phyloP scores from a whole-genome alignment of 2,113 vertebrate genomes.

The Plecturocebus donacophilus region DNA sequence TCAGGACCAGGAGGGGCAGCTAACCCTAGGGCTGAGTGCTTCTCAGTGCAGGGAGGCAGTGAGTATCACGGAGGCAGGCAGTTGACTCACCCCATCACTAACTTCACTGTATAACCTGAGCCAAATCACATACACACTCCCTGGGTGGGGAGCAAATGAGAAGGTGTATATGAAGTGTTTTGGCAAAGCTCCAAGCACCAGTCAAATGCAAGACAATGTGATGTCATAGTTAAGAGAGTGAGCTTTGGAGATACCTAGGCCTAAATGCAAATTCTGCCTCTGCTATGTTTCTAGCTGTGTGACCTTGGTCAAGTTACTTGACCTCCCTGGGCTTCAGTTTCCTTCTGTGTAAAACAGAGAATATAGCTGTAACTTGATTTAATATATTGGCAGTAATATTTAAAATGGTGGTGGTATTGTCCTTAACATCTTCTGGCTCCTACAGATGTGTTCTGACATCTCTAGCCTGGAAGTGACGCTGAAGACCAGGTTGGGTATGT shows the following conservation, averaged over 20 bases:
- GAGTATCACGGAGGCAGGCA: not conserved
- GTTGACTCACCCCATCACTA: constrained; percentile 48
- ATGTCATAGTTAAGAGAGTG: not conserved
- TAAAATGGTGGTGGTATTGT: not conserved
- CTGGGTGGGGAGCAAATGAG: constrained; percentile 55
- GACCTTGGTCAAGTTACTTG: not conserved
- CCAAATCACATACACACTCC: constrained; percentile 47
- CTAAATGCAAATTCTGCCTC: not conserved
- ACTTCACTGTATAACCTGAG: constrained; percentile 8
- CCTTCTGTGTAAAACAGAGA: not conserved
- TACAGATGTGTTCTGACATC: not conserved
- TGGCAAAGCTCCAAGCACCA: not conserved
- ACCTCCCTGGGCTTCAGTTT: not conserved
- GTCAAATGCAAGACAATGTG: not conserved
- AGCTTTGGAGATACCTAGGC: not conserved
- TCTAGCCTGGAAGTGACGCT: not conserved
- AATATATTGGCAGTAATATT: not conserved
- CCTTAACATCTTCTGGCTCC: not conserved
- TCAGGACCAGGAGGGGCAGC: not conserved
- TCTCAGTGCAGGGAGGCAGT: not conserved
- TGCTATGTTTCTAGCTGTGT: not conserved
- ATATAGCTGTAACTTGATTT: not conserved
- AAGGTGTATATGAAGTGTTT: not conserved
- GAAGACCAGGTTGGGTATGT: not conserved
- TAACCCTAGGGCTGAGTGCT: not conserved